These are phyloP conservation scores for Sthenelais limicola DNA, from an alignment of 2,888 invertebrate genomes.

Conservation along the genomic window DNA sequence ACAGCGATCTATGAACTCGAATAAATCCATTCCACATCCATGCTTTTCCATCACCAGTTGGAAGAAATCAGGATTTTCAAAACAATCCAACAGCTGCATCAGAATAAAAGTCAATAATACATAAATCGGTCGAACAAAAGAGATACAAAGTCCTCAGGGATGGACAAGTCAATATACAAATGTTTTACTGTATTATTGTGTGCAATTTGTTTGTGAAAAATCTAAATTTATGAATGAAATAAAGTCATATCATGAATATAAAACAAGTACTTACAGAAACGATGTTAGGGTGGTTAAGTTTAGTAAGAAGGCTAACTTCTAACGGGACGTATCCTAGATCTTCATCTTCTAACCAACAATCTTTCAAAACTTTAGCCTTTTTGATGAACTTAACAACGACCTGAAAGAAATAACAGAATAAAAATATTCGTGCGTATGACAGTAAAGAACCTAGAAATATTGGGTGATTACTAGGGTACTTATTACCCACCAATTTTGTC, in stretches of 20 bases:
- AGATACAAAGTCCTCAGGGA: too few relatives aligned
- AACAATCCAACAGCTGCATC: slow-evolving; percentile 46
- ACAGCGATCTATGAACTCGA: slow-evolving; percentile 83
- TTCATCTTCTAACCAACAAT: slow-evolving; percentile 77
- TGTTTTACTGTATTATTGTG: too few relatives aligned
- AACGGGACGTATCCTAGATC: slow-evolving; percentile 76
- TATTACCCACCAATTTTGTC: background rate
- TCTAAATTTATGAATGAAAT: too few relatives aligned
- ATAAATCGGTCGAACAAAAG: too few relatives aligned
- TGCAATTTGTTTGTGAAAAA: too few relatives aligned
- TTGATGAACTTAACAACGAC: slow-evolving; percentile 82
- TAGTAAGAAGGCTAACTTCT: slow-evolving; percentile 79
- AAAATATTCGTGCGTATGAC: background rate
- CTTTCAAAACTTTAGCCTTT: slow-evolving; percentile 80
- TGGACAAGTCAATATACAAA: too few relatives aligned
- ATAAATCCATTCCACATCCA: slow-evolving; percentile 83
- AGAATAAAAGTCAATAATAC: too few relatives aligned
- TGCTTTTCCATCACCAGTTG: slow-evolving; percentile 86
- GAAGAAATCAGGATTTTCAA: slow-evolving; percentile 71
- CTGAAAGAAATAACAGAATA: slow-evolving; percentile 59
- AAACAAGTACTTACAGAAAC: slow-evolving; percentile 68
- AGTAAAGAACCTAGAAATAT: too few relatives aligned
- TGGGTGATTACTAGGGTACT: too few relatives aligned
- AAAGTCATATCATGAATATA: too few relatives aligned
- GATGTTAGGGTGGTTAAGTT: slow-evolving; percentile 80